Evolutionary conservation across 2,888 invertebrate genomes (phyloP).

Genomic region (Bombyx huttoni): DNA sequence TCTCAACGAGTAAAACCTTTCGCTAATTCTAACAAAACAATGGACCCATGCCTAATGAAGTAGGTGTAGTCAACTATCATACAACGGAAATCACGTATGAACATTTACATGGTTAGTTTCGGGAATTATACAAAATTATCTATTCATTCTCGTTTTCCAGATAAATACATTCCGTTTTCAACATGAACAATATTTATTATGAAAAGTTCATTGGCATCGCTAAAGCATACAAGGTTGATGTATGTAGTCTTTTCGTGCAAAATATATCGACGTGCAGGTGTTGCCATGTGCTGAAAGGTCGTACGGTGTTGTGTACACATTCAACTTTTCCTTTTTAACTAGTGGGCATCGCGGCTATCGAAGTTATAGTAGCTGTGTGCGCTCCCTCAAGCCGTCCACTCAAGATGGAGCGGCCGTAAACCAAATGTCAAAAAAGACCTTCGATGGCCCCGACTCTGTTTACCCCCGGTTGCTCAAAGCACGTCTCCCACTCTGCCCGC

Average conservation of each 20-base stretch:
- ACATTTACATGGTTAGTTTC: conserved; percentile 23
- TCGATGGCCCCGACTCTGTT: conserved; percentile 51
- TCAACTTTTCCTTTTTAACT: conserved; percentile 19
- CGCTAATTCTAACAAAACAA: conserved; percentile 53
- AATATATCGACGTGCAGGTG: background rate
- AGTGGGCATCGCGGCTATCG: conserved; percentile 12
- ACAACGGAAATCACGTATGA: conserved; percentile 60
- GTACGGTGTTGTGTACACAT: conserved; percentile 11
- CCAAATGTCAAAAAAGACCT: conserved; percentile 64
- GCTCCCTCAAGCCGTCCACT: conserved; percentile 36
- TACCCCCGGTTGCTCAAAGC: conserved; percentile 65
- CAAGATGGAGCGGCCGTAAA: conserved; percentile 50
- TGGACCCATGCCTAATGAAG: conserved; percentile 41
- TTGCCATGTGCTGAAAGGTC: conserved; percentile 6
- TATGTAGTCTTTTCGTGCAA: conserved; percentile 1
- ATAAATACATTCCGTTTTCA: conserved; percentile 17
- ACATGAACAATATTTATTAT: conserved; percentile 10
- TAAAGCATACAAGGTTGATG: conserved; percentile 8
- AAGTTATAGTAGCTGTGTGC: conserved; percentile 37
- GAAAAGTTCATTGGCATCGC: conserved; percentile 18
- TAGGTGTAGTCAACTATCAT: conserved; percentile 34
- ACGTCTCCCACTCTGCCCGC: conserved; percentile 62
- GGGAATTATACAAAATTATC: conserved; percentile 34
- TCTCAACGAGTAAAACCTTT: background rate
- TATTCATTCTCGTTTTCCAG: conserved; percentile 25